Conservation (phyloP, 2,113 vertebrate species). For the Leucopsar rothschildi region DNA sequence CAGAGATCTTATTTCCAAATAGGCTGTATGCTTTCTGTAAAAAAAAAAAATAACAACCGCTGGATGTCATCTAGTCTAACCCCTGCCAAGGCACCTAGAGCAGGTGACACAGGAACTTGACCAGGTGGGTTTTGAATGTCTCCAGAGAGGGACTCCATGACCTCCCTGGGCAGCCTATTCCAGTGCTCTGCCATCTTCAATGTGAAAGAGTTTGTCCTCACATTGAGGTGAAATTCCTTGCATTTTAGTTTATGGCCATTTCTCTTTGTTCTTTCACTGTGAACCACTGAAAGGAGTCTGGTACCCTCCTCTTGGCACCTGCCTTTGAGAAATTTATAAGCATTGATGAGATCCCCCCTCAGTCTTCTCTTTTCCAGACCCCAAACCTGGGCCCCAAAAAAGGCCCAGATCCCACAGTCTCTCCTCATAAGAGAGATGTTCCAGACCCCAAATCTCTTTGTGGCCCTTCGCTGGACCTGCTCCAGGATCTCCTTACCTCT, state of each 20-base stretch:
- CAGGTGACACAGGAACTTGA: background rate
- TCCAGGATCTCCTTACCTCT: background rate
- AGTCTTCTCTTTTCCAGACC: background rate
- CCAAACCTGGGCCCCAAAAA: background rate
- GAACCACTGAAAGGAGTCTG: background rate
- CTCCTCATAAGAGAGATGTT: background rate
- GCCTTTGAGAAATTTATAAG: background rate
- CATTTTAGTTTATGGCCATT: background rate
- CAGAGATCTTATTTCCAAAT: background rate
- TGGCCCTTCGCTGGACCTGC: fast-evolving
- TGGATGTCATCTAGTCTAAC: background rate
- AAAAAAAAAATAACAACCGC: background rate
- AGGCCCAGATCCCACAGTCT: background rate
- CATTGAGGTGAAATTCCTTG: fast-evolving
- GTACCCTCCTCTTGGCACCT: background rate
- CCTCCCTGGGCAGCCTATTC: background rate
- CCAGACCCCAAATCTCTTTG: background rate
- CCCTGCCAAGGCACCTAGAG: background rate
- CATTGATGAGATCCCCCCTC: background rate
- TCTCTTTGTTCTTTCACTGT: background rate
- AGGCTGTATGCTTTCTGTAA: background rate
- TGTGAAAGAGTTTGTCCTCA: background rate
- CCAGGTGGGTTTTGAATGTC: background rate
- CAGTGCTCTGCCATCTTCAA: background rate
- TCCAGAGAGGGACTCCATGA: background rate